phyloP scores from a whole-genome alignment of 2,797 vertebrate species.

The Syngnathus acus region DNA sequence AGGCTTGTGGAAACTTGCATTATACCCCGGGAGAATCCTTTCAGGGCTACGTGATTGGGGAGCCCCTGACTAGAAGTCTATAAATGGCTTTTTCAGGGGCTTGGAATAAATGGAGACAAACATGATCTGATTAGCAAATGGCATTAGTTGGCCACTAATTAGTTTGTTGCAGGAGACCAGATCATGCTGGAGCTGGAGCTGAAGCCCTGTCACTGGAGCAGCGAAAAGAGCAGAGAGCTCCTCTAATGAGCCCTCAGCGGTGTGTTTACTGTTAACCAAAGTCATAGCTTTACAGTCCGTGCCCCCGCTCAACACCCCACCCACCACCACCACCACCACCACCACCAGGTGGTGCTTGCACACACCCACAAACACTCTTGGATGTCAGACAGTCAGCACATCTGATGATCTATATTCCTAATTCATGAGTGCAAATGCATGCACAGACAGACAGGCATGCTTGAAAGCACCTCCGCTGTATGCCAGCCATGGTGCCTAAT shows the following conservation, averaged over 20 bases:
- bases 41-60: not conserved
- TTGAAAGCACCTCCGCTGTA: conserved; percentile 37
- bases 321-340: not conserved
- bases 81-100: conserved; percentile 33
- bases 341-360: conserved; percentile 7
- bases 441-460: conserved; percentile 6
- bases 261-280: conserved; percentile 67
- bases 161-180: conserved; percentile 58
- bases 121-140: conserved; percentile 38
- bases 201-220: conserved; percentile 49
- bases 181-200: conserved; percentile 46
- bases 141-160: conserved; percentile 57
- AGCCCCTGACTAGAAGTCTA: conserved; percentile 5
- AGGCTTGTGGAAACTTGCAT: not conserved
- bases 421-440: conserved; percentile 16
- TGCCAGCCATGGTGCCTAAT: conserved; percentile 52
- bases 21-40: not conserved
- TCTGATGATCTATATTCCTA: conserved; percentile 39
- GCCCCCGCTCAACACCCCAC: conserved; percentile 19
- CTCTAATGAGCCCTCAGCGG: conserved; percentile 69
- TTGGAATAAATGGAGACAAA: conserved; percentile 29
- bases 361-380: conserved; percentile 17
- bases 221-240: conserved; percentile 42
- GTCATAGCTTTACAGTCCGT: conserved; percentile 51
- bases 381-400: conserved; percentile 17